Conservation (phyloP, 64 coral and sea anemone genomes). For the Hydrozoanthus tunicans region DNA sequence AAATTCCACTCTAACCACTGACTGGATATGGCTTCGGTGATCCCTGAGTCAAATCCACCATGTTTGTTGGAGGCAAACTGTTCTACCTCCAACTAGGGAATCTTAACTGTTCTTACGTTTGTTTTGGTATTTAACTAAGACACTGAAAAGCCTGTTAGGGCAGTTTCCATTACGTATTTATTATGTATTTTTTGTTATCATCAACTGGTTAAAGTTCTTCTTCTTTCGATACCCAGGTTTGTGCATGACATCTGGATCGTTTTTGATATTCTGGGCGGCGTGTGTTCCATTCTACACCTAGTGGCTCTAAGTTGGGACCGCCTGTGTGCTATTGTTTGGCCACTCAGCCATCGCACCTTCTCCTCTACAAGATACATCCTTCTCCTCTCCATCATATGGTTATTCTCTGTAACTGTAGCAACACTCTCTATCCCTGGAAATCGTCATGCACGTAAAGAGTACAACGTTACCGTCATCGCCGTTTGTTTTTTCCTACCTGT, state of each 20-base stretch:
- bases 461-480: constrained; percentile 67
- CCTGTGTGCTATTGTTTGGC: constrained; percentile 79
- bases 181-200: background rate
- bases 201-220: background rate
- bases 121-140: no score
- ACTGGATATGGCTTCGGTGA: no score
- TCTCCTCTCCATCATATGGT: constrained; percentile 54
- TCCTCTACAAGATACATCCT: constrained; percentile 45
- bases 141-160: no score
- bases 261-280: constrained; percentile 77
- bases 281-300: constrained; percentile 75
- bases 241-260: constrained; percentile 75
- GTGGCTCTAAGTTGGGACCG: constrained; percentile 80
- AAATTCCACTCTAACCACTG: no score
- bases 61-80: no score
- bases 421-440: constrained; percentile 55
- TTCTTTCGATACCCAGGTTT: background rate
- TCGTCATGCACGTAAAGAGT: background rate
- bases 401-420: constrained; percentile 40
- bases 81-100: no score
- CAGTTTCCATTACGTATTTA: background rate
- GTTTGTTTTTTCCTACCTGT: constrained; percentile 65
- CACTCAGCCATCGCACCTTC: constrained; percentile 71
- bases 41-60: no score
- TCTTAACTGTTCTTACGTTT: no score